Evolutionary conservation across 1,140 invertebrate genomes (phyloP).

Genomic region (Halotydeus destructor): DNA sequence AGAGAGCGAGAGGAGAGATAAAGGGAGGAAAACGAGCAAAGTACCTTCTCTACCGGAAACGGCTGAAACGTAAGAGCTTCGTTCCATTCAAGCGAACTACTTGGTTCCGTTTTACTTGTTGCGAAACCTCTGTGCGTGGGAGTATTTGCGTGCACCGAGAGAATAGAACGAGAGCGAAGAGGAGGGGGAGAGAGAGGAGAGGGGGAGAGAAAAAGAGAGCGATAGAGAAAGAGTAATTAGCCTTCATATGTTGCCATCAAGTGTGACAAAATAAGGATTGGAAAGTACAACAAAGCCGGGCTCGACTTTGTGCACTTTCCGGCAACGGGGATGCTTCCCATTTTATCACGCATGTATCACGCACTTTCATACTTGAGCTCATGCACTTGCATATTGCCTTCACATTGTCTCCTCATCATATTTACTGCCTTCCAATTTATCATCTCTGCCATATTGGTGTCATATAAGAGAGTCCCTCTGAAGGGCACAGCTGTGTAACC

Average conservation of each 20-base stretch:
- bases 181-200: neutral
- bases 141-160: too few species aligned
- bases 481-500: too few species aligned
- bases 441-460: too few species aligned
- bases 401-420: too few species aligned
- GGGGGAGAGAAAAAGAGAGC: neutral
- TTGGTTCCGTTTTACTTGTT: constrained; percentile 13
- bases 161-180: neutral
- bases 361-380: too few species aligned
- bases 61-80: constrained; percentile 16
- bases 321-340: too few species aligned
- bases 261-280: neutral
- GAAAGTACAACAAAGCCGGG: too few species aligned
- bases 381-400: too few species aligned
- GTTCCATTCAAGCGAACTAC: constrained; percentile 12
- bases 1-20: neutral
- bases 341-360: too few species aligned
- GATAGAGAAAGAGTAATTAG: neutral
- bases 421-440: too few species aligned
- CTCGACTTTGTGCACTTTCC: too few species aligned
- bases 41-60: constrained; percentile 15
- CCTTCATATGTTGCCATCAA: neutral
- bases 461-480: too few species aligned
- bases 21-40: neutral
- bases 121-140: constrained; percentile 13